Evolutionary conservation across 2,797 vertebrate genomes (phyloP).

Genomic region (Pterois miles): DNA sequence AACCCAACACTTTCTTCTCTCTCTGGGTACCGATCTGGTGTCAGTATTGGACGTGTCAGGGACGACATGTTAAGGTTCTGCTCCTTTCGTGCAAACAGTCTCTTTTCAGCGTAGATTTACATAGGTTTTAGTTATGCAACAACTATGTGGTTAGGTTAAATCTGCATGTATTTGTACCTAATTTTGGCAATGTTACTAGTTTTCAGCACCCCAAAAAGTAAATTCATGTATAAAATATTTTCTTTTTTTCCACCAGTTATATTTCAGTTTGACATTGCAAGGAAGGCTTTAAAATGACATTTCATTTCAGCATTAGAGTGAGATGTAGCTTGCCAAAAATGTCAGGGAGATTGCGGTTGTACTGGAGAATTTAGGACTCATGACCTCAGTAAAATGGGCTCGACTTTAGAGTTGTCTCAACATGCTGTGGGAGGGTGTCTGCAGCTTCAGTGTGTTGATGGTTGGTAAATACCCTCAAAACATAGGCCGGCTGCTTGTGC

Average conservation of each 20-base stretch:
- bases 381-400: neutral
- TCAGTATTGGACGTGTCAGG: too few species aligned
- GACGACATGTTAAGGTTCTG: too few species aligned
- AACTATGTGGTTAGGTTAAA: neutral
- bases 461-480: neutral
- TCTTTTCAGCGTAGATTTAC: too few species aligned
- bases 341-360: neutral
- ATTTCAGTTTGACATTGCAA: neutral
- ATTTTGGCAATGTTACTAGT: neutral
- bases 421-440: neutral
- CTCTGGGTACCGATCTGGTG: too few species aligned
- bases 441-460: neutral
- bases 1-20: too few species aligned
- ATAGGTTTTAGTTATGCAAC: too few species aligned
- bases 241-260: neutral
- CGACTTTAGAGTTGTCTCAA: neutral
- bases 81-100: too few species aligned
- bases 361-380: neutral
- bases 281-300: too few species aligned
- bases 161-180: neutral
- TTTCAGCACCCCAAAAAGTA: neutral
- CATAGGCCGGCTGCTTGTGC: neutral
- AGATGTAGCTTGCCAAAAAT: neutral
- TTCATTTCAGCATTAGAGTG: neutral
- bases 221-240: neutral